phyloP scores from a whole-genome alignment of 2,888 invertebrate genomes.

The Opisthograptis luteolata region DNA sequence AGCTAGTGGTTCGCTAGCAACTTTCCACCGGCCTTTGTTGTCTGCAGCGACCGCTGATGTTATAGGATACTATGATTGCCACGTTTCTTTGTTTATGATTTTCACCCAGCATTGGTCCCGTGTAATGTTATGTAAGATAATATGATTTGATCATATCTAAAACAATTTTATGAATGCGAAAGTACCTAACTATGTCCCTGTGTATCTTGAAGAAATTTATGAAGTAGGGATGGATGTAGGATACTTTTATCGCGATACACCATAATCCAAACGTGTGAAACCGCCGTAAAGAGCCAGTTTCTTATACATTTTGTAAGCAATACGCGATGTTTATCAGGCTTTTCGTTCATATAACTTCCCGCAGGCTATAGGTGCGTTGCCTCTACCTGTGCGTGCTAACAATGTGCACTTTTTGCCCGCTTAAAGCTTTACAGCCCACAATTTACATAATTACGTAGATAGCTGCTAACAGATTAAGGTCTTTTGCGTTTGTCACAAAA shows the following conservation, averaged over 20 bases:
- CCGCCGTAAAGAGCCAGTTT: too few species aligned
- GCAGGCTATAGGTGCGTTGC: neutral
- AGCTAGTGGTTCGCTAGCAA: conserved; percentile 55
- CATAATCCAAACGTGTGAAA: too few species aligned
- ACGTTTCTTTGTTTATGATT: conserved; percentile 51
- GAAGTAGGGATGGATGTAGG: too few species aligned
- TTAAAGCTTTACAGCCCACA: conserved; percentile 33
- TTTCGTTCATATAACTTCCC: neutral
- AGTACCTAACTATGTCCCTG: too few species aligned
- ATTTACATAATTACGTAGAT: conserved; percentile 61
- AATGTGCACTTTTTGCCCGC: conserved; percentile 20
- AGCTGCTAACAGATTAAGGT: conserved; percentile 51
- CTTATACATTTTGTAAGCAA: too few species aligned
- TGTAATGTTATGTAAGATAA: too few species aligned
- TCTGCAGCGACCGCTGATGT: conserved; percentile 45
- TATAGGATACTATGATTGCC: conserved; percentile 57
- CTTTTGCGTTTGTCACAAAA: conserved; percentile 41
- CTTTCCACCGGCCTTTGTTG: conserved; percentile 79
- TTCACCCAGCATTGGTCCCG: conserved; percentile 38
- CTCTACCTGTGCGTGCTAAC: conserved; percentile 21
- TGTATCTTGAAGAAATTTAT: too few species aligned
- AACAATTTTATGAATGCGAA: too few species aligned
- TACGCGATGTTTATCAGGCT: too few species aligned
- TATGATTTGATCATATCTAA: too few species aligned
- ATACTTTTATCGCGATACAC: too few species aligned